Evolutionary conservation across 2,797 vertebrate species (phyloP), one percentile per base, ranked within the genome.

Genomic region (Oreortyx pictus): DNA sequence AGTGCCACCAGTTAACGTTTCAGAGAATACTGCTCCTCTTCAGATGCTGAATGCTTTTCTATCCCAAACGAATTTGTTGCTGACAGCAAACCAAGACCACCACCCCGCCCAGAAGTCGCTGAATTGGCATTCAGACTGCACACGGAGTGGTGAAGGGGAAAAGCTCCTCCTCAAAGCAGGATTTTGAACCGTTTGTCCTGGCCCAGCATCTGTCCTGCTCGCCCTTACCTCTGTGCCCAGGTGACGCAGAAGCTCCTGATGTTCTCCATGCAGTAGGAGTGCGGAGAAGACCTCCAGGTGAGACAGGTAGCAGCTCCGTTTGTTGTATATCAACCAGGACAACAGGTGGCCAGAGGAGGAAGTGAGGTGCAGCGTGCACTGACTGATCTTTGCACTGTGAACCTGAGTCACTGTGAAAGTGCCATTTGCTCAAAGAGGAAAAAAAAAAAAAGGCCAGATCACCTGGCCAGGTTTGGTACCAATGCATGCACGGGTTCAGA

Each of bases 1-100:
- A 80, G 82, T 92, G 89, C 88, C 84, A 67, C 92, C 88, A 39
- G 75, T 95, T 86, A 93, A 82, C 91, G 88, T 77, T 91, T 72
- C 50, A 60, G 81, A 85, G 70, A 90, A 68, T 84, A 90, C 79
- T 57, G 27, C 44, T 57, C 4, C 83, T 66, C 80, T 90, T 88
- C 66, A 75, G 71, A 52, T 29, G 14, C 73, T 49, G 79, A 82
- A 68, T 47, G 35, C 5, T 25, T 87, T 74, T 86, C 43, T 18
- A 39, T 33, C 33, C 37, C 50, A 54, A 83, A 95, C 91, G 87
- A 90, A 91, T 90, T 94, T 92, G 72, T 85, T 61, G 20, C 31
- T 7, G 2, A 54, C 54, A 50, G 66, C 86, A 75, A 77, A 72
- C 66, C 29, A 65, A 92, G 77, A 86, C 11, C 73, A 4, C 37